Conservation (phyloP, 2,113 vertebrate genomes). For the Thryonomys swinderianus region DNA sequence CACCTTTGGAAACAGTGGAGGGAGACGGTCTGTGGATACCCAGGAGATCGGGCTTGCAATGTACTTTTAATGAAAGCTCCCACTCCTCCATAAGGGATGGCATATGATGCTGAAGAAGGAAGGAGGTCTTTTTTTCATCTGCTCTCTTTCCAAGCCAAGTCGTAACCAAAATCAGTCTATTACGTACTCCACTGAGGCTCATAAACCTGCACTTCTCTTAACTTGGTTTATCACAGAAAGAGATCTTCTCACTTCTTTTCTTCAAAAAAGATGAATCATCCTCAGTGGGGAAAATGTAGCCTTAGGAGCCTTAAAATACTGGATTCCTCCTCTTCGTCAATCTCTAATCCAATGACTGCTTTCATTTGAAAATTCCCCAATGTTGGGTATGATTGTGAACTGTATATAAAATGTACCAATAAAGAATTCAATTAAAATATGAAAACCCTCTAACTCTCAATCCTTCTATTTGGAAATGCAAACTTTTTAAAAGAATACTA, state of each 20-base stretch:
- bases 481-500: background rate
- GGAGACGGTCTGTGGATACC: background rate
- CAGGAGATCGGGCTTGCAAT: background rate
- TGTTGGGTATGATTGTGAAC: too few species aligned
- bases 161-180: conserved; percentile 33
- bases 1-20: background rate
- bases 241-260: conserved; percentile 41
- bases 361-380: background rate
- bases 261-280: conserved; percentile 19
- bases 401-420: too few species aligned
- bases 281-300: background rate
- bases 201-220: background rate
- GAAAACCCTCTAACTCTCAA: background rate
- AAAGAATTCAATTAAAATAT: conserved; percentile 18
- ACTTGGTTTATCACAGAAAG: conserved; percentile 21
- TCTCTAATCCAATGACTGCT: background rate
- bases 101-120: background rate
- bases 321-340: background rate
- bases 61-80: background rate
- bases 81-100: background rate
- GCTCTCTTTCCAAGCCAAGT: conserved; percentile 17
- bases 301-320: background rate
- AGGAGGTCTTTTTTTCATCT: background rate
- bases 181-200: background rate
- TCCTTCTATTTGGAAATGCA: background rate